Base-by-base conservation (phyloP, 1,140 invertebrate species). In the Protaetia brevitarsis region DNA sequence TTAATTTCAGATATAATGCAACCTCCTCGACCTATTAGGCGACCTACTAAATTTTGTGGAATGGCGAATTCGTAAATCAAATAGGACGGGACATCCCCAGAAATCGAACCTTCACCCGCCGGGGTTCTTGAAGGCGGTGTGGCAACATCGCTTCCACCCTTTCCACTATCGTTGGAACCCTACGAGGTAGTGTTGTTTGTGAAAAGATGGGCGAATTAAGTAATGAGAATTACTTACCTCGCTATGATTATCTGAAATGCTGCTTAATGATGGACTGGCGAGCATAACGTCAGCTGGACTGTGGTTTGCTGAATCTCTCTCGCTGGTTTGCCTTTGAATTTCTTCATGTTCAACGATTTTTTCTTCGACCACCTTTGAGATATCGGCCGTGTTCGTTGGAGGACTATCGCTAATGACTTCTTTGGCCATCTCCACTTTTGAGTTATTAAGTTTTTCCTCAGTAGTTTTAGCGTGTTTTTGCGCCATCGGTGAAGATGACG, bases 11-110 rank as follows among this genome's bases (percentile, higher is more conserved):
- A 88, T 10, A 97, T 87, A 79, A 89, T 90, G n/a, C 82, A 81
- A 19, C 95, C 94, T 70, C 89, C 86, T 71, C 86, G 87, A 27
- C 96, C 95, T 76, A 97, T 97, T 63, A 98, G 81, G 30, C 88
- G 85, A 11, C 95, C 95, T 66, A 95, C 93, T 45, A 95, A 76
- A 37, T 82, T 78, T 71, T 88, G 86, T 7, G 93, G 90, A 71
- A 97, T 87, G 68, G 88, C 82, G 80, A 97, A 96, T 74, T 96
- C 87, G 71, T 89, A 91, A 27, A 80, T 74, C 69, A 63, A 66
- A n/a, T 58, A 64, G 13, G 71, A 21, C 6, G 63, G 64, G 11
- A 61, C 63, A 10, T 67, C 70, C 2, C 56, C 64, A 8, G 36
- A 60, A 10, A 63, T 30, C 2, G 63, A 65, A 4, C 64, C 64